Conservation (phyloP, 2,113 vertebrate genomes). For the Phrynocephalus versicolor region DNA sequence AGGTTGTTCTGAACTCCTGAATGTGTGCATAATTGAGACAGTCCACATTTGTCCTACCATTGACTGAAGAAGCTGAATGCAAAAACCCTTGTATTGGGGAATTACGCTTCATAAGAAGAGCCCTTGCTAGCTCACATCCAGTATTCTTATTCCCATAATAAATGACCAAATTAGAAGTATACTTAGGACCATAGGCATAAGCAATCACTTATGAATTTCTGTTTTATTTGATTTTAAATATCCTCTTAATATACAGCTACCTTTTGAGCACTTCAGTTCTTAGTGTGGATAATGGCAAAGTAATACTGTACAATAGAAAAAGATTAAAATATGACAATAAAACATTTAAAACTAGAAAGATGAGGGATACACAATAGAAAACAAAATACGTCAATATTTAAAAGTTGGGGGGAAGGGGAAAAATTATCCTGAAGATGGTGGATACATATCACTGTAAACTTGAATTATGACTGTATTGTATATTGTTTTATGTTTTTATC, state of each 20-base stretch:
- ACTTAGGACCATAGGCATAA: no score
- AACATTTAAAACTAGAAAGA: not conserved
- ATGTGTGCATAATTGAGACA: not conserved
- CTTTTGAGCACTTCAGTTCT: not conserved
- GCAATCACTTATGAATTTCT: not conserved
- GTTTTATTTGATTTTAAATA: not conserved
- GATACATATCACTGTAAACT: no score
- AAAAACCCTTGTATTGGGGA: not conserved
- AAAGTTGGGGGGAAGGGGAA: no score
- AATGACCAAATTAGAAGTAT: no score
- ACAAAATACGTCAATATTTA: no score
- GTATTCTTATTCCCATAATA: not conserved
- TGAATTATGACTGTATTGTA: no score
- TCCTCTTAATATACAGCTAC: not conserved
- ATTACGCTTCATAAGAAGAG: not conserved
- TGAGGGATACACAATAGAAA: no score
- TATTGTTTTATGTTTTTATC: no score
- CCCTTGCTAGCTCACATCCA: not conserved
- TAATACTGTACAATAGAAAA: not conserved
- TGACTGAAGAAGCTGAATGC: not conserved
- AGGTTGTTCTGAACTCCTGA: not conserved
- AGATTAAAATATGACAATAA: not conserved
- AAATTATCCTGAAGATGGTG: no score
- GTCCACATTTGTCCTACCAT: not conserved
- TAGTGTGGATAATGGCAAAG: not conserved